phyloP scores from a whole-genome alignment of 1,140 invertebrate genomes.

The Papilio machaon region DNA sequence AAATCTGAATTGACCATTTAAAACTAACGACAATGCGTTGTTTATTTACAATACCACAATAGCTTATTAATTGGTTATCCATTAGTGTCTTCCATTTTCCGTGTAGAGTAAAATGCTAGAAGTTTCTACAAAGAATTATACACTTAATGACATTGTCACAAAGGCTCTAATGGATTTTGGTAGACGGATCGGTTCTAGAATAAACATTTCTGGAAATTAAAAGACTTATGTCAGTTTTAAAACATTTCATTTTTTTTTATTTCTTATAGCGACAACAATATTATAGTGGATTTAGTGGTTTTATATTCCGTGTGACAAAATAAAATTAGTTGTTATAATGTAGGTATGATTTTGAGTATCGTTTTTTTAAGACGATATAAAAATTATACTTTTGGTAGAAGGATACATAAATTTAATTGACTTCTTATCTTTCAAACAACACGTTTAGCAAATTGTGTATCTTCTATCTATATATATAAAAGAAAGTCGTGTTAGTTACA shows the following conservation, averaged over 20 bases:
- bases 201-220: constrained; percentile 17
- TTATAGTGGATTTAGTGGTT: neutral
- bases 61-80: constrained; percentile 24
- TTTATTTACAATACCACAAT: constrained; percentile 25
- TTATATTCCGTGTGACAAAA: neutral
- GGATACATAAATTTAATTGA: too few species aligned
- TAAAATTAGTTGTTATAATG: too few species aligned
- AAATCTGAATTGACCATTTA: neutral
- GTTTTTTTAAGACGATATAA: too few species aligned
- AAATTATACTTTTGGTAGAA: too few species aligned
- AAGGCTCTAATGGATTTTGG: neutral
- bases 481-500: too few species aligned
- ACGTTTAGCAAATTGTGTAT: too few species aligned
- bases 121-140: neutral
- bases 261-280: neutral
- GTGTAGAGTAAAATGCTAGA: constrained; percentile 16
- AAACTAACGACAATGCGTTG: constrained; percentile 12
- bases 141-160: neutral
- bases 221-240: neutral
- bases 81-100: constrained; percentile 19
- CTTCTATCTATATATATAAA: too few species aligned
- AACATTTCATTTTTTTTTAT: neutral
- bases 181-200: constrained; percentile 17
- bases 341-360: too few species aligned
- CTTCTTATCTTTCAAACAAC: too few species aligned